A percentile compares a stretch with the other conserved stretches of the same genome.
Evolutionary conservation across 2,797 vertebrate species (phyloP).

Genomic region (Thalassophryne amazonica): DNA sequence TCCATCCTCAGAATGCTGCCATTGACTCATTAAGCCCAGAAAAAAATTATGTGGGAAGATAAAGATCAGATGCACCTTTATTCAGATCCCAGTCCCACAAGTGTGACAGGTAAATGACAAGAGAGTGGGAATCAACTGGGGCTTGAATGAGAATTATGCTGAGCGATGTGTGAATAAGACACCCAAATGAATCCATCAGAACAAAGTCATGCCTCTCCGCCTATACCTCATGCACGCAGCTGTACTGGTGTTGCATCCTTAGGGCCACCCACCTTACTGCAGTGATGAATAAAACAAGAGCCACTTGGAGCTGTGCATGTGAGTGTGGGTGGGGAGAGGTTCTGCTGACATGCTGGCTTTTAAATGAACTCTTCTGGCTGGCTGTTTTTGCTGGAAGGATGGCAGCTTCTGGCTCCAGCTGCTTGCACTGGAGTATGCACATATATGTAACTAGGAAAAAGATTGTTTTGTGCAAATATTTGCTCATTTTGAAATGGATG

Average conservation of each 20-base stretch:
- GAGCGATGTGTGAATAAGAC: constrained; percentile 1
- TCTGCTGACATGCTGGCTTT: constrained; percentile 76
- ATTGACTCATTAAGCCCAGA: background rate
- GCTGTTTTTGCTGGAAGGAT: constrained; percentile 38
- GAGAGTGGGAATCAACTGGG: too few species aligned
- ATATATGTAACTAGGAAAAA: constrained; percentile 23
- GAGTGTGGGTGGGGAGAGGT: constrained; percentile 20
- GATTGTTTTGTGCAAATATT: too few species aligned
- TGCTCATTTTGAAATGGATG: too few species aligned
- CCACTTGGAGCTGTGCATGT: constrained; percentile 36
- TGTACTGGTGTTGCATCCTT: constrained; percentile 52
- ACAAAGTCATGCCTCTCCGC: constrained; percentile 7
- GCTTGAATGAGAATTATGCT: background rate
- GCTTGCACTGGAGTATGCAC: constrained; percentile 21
- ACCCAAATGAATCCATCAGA: constrained; percentile 11
- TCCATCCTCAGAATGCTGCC: background rate
- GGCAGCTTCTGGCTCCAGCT: constrained; percentile 31
- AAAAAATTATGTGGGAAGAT: background rate
- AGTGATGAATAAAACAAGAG: constrained; percentile 83
- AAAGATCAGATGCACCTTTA: constrained; percentile 20
- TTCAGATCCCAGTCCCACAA: background rate
- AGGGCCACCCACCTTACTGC: constrained; percentile 71
- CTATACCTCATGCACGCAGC: constrained; percentile 19
- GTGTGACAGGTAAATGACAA: too few species aligned
- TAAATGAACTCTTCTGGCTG: constrained; percentile 63